Evolutionary conservation across 2,888 invertebrate genomes (phyloP).

Genomic region (Arenicola marina): DNA sequence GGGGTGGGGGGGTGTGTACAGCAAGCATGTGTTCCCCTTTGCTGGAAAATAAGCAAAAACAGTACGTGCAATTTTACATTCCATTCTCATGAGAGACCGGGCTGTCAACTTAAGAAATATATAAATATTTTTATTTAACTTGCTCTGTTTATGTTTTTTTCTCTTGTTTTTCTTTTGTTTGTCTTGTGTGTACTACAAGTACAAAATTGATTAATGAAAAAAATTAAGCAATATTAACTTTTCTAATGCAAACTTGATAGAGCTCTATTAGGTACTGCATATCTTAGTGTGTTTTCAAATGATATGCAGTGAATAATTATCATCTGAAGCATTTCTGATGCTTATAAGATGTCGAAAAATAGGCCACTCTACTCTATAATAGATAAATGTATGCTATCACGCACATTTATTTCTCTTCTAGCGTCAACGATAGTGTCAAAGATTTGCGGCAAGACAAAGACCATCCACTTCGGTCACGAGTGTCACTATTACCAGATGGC

Average conservation of each 20-base stretch:
- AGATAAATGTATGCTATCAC: background rate
- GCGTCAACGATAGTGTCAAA: conserved; percentile 26
- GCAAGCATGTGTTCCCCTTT: too few species aligned
- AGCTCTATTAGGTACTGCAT: background rate
- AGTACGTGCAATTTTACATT: background rate
- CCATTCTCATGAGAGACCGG: too few species aligned
- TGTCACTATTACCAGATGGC: conserved; percentile 26
- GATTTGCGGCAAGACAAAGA: conserved; percentile 29
- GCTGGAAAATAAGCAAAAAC: background rate
- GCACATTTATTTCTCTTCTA: conserved; percentile 13
- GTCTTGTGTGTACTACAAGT: too few species aligned
- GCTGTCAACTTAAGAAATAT: too few species aligned
- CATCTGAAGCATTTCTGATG: background rate
- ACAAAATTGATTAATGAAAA: too few species aligned
- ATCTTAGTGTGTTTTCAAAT: background rate
- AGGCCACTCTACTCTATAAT: background rate
- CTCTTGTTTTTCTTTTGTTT: background rate
- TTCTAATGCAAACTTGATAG: too few species aligned
- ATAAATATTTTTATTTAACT: too few species aligned
- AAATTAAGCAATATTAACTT: too few species aligned
- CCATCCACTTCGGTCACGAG: conserved; percentile 27
- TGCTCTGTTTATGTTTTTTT: background rate
- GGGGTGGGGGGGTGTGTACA: too few species aligned
- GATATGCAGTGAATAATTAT: background rate
- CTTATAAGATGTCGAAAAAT: background rate